These are phyloP conservation scores for Pardalotus punctatus DNA, from an alignment of 2,113 vertebrate genomes.

Conservation along the genomic window DNA sequence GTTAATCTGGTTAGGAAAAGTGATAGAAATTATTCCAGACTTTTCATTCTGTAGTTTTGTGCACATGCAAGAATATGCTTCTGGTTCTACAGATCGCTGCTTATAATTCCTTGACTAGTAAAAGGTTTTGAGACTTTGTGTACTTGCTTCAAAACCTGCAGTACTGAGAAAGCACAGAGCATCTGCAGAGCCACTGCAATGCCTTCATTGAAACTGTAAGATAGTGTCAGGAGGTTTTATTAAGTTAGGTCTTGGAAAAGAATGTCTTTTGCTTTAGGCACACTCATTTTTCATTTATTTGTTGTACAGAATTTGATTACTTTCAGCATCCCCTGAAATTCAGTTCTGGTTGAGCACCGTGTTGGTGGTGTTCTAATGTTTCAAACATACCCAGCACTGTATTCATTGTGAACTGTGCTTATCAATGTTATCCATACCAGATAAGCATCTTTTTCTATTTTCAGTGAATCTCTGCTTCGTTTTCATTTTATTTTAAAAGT, in stretches of 20 bases:
- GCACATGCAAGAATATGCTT: background rate
- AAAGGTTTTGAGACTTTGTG: background rate
- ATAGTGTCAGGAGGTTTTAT: conserved; percentile 2
- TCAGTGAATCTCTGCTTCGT: background rate
- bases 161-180: background rate
- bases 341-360: background rate
- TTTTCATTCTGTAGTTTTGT: background rate
- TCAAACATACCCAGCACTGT: background rate
- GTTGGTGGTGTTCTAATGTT: background rate
- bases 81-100: background rate
- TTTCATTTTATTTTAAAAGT: background rate
- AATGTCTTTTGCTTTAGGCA: background rate
- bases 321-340: background rate
- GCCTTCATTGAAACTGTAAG: background rate
- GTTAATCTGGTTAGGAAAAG: conserved; percentile 1
- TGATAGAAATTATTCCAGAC: background rate
- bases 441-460: background rate
- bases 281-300: background rate
- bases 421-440: background rate
- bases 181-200: background rate
- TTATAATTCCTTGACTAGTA: background rate
- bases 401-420: background rate
- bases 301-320: background rate
- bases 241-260: background rate
- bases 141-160: background rate